Percentiles rank a stretch among this genome's conserved stretches.
Evolutionary conservation across 2,113 vertebrate species (phyloP).

Genomic region (Crotophaga sulcirostris): DNA sequence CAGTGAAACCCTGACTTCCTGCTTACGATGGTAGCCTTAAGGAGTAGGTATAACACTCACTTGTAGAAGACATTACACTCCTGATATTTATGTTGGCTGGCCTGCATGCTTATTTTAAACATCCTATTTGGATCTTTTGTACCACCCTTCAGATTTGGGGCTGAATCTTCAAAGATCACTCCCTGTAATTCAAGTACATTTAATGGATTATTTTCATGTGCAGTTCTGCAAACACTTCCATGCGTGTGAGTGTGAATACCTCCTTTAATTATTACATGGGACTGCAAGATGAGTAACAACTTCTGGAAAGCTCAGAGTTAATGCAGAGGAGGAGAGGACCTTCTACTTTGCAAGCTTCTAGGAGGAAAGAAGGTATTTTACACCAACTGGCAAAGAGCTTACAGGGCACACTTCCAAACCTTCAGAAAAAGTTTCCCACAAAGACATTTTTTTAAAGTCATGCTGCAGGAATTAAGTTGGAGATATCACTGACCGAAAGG

Average conservation of each 20-base stretch:
- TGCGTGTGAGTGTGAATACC: neutral
- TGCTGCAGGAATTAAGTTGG: constrained; percentile 78
- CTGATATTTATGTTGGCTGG: constrained; percentile 37
- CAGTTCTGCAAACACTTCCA: neutral
- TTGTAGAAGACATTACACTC: neutral
- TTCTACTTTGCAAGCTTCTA: constrained; percentile 39
- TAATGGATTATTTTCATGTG: neutral
- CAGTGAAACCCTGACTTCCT: neutral
- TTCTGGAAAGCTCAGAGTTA: constrained; percentile 2
- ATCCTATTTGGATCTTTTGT: neutral
- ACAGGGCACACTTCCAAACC: constrained; percentile 45
- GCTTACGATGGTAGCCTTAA: constrained; percentile 1
- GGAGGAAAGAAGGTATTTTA: constrained; percentile 52
- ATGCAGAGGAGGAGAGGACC: neutral
- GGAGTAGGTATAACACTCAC: neutral
- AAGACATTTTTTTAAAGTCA: constrained; percentile 68
- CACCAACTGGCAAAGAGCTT: constrained; percentile 56
- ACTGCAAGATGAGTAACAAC: neutral
- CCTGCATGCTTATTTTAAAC: neutral
- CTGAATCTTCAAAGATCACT: neutral
- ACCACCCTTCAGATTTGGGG: neutral
- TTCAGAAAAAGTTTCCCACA: constrained; percentile 63
- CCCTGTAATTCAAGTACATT: neutral
- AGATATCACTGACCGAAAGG: constrained; percentile 82
- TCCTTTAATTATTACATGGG: neutral